Base-by-base conservation (phyloP, 2,888 invertebrate genomes). In the Agrochola macilenta region DNA sequence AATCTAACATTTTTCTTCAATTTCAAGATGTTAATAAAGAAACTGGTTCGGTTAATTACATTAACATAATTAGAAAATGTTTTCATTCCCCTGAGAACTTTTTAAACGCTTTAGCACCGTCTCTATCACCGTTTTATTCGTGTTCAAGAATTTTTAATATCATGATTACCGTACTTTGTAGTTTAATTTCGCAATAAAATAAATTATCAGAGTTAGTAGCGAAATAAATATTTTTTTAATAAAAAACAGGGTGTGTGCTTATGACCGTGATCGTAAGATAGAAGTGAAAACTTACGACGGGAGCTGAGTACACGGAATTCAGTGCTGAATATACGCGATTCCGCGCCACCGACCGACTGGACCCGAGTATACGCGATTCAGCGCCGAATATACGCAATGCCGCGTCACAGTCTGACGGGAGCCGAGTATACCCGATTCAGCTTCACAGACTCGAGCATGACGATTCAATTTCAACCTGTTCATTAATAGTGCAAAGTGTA, bases 21-120 rank as follows among this genome's bases (percentile, higher is more conserved):
- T 57, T 69, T 23, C 30, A 39, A 69, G 20, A 61, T n/a, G 26
- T 69, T 70, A 70, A 65, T 68, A 74, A 74, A 71, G 69, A 65
- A 83, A 63, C 9, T 69, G 12, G 46, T 76, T 72, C 60, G 46
- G 43, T 75, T 80, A 84, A 82, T 80, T 84, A 73, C 83, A 84
- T 80, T 80, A 35, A 73, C 72, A 84, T 70, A 74, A 80, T 73
- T 60, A 66, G 26, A 73, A 76, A 66, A 26, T 73, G 61, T 76
- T 79, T 70, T 66, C 35, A 79, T 43, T 58, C 66, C 57, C 54
- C 9, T 14, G 58, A 70, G 63, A 61, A 66, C 52, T 69, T 69
- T 65, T 61, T 43, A 74, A 69, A n/a, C 9, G 17, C 4, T 78
- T 60, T 35, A 57, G 23, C 35, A 17, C 68, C 49, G 49, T 49